Conservation (phyloP, 2,888 invertebrate genomes). For the Neoitamus cyanurus region DNA sequence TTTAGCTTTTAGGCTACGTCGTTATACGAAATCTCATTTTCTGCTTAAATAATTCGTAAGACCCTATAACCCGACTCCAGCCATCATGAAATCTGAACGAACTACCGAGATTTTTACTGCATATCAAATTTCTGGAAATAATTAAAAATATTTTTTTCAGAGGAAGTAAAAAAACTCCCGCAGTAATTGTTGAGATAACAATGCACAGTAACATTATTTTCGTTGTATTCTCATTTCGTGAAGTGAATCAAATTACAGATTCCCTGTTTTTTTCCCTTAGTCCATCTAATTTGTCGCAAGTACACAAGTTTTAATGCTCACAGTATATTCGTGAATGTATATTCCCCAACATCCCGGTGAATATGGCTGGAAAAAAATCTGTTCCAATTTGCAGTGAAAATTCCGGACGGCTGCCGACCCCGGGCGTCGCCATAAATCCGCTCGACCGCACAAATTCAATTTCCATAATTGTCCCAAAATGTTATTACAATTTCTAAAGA, state of each 20-base stretch:
- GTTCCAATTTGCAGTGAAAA: slow-evolving; percentile 30
- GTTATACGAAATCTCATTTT: too few species aligned
- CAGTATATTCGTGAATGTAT: background rate
- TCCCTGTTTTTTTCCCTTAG: background rate
- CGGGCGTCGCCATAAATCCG: background rate
- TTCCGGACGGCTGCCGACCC: slow-evolving; percentile 7
- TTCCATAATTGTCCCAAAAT: slow-evolving; percentile 38
- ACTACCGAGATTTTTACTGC: too few species aligned
- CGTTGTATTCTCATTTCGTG: background rate
- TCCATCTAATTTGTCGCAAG: background rate
- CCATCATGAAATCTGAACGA: too few species aligned
- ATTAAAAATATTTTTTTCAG: background rate
- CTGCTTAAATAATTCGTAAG: too few species aligned
- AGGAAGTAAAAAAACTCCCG: too few species aligned
- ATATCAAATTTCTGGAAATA: too few species aligned
- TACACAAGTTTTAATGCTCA: background rate
- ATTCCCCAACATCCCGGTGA: background rate
- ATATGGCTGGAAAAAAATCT: background rate
- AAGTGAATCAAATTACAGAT: background rate
- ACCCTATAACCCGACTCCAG: too few species aligned
- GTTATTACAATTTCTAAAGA: slow-evolving; percentile 30
- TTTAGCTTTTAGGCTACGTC: too few species aligned
- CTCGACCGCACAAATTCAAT: slow-evolving; percentile 27
- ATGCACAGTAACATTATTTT: background rate
- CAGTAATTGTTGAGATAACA: too few species aligned